Base-by-base conservation (phyloP, 2,888 invertebrate species). In the Andrena bucephala region DNA sequence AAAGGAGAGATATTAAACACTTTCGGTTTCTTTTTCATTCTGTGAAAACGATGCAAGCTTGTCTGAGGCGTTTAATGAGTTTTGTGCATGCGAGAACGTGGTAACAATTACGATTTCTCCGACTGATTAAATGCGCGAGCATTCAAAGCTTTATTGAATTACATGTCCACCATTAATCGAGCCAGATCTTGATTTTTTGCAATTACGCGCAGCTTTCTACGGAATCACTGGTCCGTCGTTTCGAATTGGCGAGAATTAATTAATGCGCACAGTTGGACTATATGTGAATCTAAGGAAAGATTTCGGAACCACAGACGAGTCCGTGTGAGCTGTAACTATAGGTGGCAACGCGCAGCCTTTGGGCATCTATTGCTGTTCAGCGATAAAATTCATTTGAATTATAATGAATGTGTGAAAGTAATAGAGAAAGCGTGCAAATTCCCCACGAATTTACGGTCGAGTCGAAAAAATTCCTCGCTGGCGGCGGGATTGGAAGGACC, bases 161-260 rank as follows among this genome's bases (percentile, higher is more conserved):
- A 54, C 24, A 54, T 20, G n/a, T 31, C 16, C 16, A 13, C 1
- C 16, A 42, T 42, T 16, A 16, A 42, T 16, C 16, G 0, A 5
- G 16, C 16, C 4, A 42, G 42, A 42, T 16, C 16, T 42, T 42
- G 42, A 42, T 42, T 62, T 62, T 50, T n/a, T 16, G 5, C 20
- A 62, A 33, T 50, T 62, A 24, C 1, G 7, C 24, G 16, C 31
- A 6, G 48, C 27, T 72, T 72, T 72, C 71, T 72, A 52, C 8
- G 33, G 16, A 71, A 31, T 60, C 16, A 24, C 31, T 59, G 36
- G 13, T 42, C 33, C 42, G 27, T 42, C 5, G 6, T n/a, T 48
- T 29, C 27, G 20, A 5, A 24, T 16, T 3, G 27, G 33, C 8
- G 10, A 8, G 10, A 57, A 69, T 57, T 68, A 69, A 68, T 57